Evolutionary conservation across 2,888 invertebrate genomes (phyloP), one percentile per base, ranked within the genome.

Genomic region (Scaptodrosophila latifasciaeformis): DNA sequence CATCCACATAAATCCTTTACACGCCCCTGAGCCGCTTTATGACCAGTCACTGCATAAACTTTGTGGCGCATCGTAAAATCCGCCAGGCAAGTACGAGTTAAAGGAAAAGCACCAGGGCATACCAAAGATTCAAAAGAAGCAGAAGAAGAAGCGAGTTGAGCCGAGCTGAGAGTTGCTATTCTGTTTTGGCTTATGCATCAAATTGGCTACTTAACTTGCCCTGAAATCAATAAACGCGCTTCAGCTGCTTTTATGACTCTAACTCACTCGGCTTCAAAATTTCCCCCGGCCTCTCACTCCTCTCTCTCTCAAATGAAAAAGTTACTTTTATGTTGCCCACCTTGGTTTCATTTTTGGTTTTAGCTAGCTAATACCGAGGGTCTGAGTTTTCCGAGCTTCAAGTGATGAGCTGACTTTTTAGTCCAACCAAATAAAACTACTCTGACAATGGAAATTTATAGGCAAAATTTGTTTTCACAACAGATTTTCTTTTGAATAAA

Each of bases 31-130:
- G 24, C 40, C 51, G 50, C 59, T 67, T 70, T 58, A 67, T 59
- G 51, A 56, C 66, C 66, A 64, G 59, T 54, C 69, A 62, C 65
- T 62, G 69, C 70, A 67, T 71, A 71, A 70, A 71, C 50, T 69
- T 71, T 67, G 69, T 67, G 69, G 69, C 68, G 70, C 71, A 65
- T 70, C 70, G 70, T 70, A 71, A 70, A 70, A 50, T 52, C 44
- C 43, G 52, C 30, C n/a, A 18, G 45, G 19, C 10, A 31, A 45
- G 19, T 31, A n/a, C n/a, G n/a, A n/a, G n/a, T n/a, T n/a, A n/a
- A n/a, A n/a, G n/a, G n/a, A n/a, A n/a, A n/a, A n/a, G n/a, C n/a
- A n/a, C n/a, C n/a, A n/a, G n/a, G n/a, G n/a, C n/a, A n/a, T n/a
- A n/a, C n/a, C 35, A 47, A 6, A 18, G 13, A 35, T 40, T 29